These are phyloP conservation scores for Drosophila gaucha DNA, from an alignment of 2,888 invertebrate genomes.

Conservation along the genomic window DNA sequence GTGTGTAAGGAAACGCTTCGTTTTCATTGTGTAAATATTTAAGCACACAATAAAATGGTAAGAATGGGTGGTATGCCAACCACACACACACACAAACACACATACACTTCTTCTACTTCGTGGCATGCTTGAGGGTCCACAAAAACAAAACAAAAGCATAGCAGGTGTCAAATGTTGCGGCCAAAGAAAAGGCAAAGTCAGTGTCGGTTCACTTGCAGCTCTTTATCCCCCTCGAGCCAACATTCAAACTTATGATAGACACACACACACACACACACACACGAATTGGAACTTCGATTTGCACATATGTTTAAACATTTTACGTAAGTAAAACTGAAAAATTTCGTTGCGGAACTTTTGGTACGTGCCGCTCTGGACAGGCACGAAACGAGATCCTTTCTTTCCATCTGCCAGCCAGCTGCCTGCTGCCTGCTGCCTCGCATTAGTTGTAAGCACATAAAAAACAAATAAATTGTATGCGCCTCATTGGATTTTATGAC, in stretches of 20 bases:
- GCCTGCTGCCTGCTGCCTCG: slow-evolving; percentile 16
- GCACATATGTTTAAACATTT: slow-evolving; percentile 63
- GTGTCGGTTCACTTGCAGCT: slow-evolving; percentile 28
- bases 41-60: slow-evolving; percentile 74
- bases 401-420: slow-evolving; percentile 38
- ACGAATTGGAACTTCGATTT: slow-evolving; percentile 53
- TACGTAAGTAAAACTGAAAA: slow-evolving; percentile 63
- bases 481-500: slow-evolving; percentile 78
- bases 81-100: slow-evolving; percentile 14
- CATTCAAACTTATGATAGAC: slow-evolving; percentile 57
- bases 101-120: neutral
- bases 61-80: slow-evolving; percentile 45
- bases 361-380: slow-evolving; percentile 59
- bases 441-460: slow-evolving; percentile 76
- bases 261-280: slow-evolving; percentile 14
- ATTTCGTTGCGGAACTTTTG: slow-evolving; percentile 75
- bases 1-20: slow-evolving; percentile 56
- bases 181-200: slow-evolving; percentile 69
- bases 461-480: slow-evolving; percentile 76
- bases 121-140: slow-evolving; percentile 9
- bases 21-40: slow-evolving; percentile 77
- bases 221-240: too few relatives aligned
- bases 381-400: slow-evolving; percentile 50
- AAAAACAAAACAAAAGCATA: slow-evolving; percentile 48
- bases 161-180: slow-evolving; percentile 75